A percentile compares a stretch with the other conserved stretches of the same genome.
Evolutionary conservation across 2,797 vertebrate genomes (phyloP).

Genomic region (Gallinago stenura): DNA sequence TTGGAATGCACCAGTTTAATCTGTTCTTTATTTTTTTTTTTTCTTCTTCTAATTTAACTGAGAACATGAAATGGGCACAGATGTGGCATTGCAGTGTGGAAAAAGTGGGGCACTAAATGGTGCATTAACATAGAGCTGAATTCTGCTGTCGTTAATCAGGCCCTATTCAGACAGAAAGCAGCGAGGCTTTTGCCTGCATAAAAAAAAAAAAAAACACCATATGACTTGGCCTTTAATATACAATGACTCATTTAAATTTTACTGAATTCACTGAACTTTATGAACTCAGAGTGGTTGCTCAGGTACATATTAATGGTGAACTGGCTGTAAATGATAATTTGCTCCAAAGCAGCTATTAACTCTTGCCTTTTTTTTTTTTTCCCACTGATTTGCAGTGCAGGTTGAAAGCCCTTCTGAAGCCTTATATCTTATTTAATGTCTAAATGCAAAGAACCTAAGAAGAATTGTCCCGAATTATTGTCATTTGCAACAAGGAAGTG

Average conservation of each 20-base stretch:
- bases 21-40: not conserved
- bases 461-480: not conserved
- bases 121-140: not conserved
- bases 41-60: not conserved
- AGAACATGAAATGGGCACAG: not conserved
- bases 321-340: not conserved
- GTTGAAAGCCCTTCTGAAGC: not conserved
- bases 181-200: not conserved
- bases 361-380: not conserved
- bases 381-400: not conserved
- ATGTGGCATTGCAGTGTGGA: not conserved
- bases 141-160: constrained; percentile 26
- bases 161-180: not conserved
- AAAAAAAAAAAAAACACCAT: not conserved
- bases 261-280: constrained; percentile 10
- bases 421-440: not conserved
- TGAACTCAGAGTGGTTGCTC: not conserved
- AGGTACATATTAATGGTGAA: not conserved
- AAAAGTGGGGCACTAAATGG: not conserved
- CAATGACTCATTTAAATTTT: not conserved
- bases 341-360: not conserved
- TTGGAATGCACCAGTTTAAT: not conserved
- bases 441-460: not conserved
- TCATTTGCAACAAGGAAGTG: not conserved
- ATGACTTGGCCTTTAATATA: not conserved